Evolutionary conservation across 2,113 vertebrate genomes (phyloP).

Genomic region (Polypterus senegalus): DNA sequence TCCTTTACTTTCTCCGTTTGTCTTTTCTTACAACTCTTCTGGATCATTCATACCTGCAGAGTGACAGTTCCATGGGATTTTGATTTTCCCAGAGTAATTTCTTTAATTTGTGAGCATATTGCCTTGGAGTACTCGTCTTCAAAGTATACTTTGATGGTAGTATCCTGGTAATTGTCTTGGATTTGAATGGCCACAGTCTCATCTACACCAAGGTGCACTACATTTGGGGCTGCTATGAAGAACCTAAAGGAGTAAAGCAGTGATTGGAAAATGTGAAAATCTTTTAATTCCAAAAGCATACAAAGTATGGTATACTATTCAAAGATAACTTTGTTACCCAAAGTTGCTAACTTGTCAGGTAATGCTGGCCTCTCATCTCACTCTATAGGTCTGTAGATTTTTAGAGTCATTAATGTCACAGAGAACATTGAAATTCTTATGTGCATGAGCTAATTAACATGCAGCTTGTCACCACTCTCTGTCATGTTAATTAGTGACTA

Average conservation of each 20-base stretch:
- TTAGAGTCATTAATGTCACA: too few species aligned
- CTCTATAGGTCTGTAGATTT: too few species aligned
- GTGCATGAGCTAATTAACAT: too few species aligned
- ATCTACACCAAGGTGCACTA: conserved; percentile 44
- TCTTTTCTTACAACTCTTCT: too few species aligned
- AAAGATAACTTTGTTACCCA: too few species aligned
- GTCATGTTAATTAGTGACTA: too few species aligned
- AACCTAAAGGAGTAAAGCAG: conserved; percentile 29
- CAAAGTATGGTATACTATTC: too few species aligned
- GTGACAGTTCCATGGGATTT: conserved; percentile 10
- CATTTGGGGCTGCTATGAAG: conserved; percentile 44
- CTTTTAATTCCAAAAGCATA: neutral
- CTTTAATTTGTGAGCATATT: conserved; percentile 14
- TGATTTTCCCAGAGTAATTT: neutral
- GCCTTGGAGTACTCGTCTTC: fast-evolving
- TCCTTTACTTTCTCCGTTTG: too few species aligned
- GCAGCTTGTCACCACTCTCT: too few species aligned
- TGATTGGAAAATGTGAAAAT: conserved; percentile 15
- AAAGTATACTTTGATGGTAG: conserved; percentile 28
- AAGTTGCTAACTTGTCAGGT: too few species aligned
- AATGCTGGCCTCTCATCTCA: too few species aligned
- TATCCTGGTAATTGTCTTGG: conserved; percentile 6
- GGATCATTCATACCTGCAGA: conserved; percentile 33
- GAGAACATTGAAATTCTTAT: too few species aligned
- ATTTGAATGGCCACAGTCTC: conserved; percentile 47